Evolutionary conservation across 2,888 invertebrate species (phyloP), one percentile per base, ranked within the genome.

Genomic region (Drosophila basisetae): DNA sequence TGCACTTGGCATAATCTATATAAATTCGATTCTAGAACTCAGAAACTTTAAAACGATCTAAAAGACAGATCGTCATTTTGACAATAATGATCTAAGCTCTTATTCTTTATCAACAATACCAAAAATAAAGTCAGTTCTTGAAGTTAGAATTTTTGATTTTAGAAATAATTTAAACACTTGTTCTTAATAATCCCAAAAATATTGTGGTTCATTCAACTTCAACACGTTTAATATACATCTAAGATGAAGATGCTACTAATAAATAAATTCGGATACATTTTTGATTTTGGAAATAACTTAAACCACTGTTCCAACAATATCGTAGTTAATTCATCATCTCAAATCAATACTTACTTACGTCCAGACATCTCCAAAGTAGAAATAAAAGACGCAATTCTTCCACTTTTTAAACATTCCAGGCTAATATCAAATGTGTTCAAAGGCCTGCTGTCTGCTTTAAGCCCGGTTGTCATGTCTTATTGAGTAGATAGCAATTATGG

Each of bases 401-500:
- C 16, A 16, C 47, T 16, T 25, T 4, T 9, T 22, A 13, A 25
- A 25, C 47, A 25, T 47, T 16, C 16, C 9, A 16, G 47, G 6
- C 10, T 11, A 22, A 41, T 22, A 22, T 22, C 22, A 54, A 68
- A 25, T 16, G 31, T 10, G 55, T 59, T 59, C 28, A 9, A 53
- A 31, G 22, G 30, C 16, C n/a, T 28, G 28, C 30, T 30, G 5
- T 35, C 28, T 16, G 16, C 10, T 49, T 41, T 13, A 54, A 30
- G 28, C 30, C 30, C 52, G 35, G 65, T 73, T 72, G 72, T 25
- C 41, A 66, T 33, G 47, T 61, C 28, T 37, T 49, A 41, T 13
- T 56, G 35, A 25, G 28, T 56, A 50, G 22, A 50, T 62, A 16
- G 49, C 47, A 53, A 76, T 75, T 58, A 75, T 59, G 18, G 68